Percentiles rank a stretch among this genome's conserved stretches.
Evolutionary conservation across 2,888 invertebrate genomes (phyloP).

Genomic region (Operophtera brumata): DNA sequence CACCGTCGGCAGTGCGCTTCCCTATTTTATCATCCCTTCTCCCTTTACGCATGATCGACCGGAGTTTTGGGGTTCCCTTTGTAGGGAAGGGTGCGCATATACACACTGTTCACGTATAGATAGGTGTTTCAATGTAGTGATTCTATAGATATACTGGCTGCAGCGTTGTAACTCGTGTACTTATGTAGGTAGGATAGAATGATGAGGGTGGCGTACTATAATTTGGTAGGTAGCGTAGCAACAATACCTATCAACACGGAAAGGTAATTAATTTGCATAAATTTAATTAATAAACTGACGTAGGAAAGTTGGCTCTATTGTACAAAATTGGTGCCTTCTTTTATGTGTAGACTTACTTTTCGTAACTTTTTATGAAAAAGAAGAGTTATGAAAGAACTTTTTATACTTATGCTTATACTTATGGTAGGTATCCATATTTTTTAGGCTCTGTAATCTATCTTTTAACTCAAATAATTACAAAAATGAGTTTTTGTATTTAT

Average conservation of each 20-base stretch:
- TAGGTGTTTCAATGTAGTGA: constrained; percentile 27
- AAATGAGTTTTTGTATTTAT: no score
- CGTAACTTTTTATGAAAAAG: no score
- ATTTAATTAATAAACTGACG: neutral
- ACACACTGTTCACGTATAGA: constrained; percentile 36
- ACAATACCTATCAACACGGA: constrained; percentile 10
- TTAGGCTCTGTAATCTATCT: no score
- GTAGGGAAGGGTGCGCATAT: constrained; percentile 68
- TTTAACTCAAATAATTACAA: no score
- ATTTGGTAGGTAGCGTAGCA: constrained; percentile 17
- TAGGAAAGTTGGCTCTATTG: neutral
- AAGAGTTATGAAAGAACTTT: no score
- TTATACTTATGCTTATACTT: no score
- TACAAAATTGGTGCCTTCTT: no score
- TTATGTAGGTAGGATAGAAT: constrained; percentile 10
- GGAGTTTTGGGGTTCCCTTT: constrained; percentile 75
- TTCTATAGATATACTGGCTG: constrained; percentile 22
- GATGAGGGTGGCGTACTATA: constrained; percentile 12
- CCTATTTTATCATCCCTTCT: constrained; percentile 79
- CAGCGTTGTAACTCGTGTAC: neutral
- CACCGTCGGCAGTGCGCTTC: constrained; percentile 68
- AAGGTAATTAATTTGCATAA: neutral
- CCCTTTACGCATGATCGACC: constrained; percentile 81
- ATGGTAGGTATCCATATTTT: no score
- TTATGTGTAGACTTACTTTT: no score